Evolutionary conservation across 2,797 vertebrate genomes (phyloP), one percentile per base, ranked within the genome.

Genomic region (Enteromius viviparus): DNA sequence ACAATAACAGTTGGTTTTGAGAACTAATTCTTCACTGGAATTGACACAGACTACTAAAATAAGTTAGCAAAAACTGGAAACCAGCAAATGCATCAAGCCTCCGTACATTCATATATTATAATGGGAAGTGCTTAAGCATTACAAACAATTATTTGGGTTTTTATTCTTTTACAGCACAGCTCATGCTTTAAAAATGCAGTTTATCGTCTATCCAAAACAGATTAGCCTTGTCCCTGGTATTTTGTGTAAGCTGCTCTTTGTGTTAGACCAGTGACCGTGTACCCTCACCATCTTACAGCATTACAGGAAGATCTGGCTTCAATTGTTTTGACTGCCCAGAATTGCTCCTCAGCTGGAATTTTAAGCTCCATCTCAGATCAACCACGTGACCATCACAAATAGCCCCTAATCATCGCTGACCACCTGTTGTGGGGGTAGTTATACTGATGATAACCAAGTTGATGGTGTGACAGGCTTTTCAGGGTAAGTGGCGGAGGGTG

Each of bases 361-460:
- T 71, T 47, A 62, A 83, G 42, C 71, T 72, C 70, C 15, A 19
- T 80, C 81, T 74, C 68, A 17, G 21, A 49, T 68, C 51, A 17
- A 70, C 74, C 53, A 7, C 58, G 17, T 81, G 75, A 64, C 69
- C 76, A 53, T 45, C 32, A 40, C 32, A 58, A 40, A 77, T 9
- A 15, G 49, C 8, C 29, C 76, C 12, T 21, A 68, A 74, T 81
- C 71, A 23, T 74, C 49, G 58, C 34, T 29, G 40, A 58, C 80
- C 82, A 91, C 89, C 88, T 92, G 90, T 91, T 90, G 64, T 47
- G 9, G 10, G 47, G 19, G 23, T 72, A 83, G 78, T 68, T 37
- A 71, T 58, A 55, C 74, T 6, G 10, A 45, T 75, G 82, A 78
- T 75, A 51, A 75, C 47, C 21, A 42, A 53, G 40, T 42, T 62